Conservation (phyloP, 1,140 invertebrate species). For the Calephelis nemesis region DNA sequence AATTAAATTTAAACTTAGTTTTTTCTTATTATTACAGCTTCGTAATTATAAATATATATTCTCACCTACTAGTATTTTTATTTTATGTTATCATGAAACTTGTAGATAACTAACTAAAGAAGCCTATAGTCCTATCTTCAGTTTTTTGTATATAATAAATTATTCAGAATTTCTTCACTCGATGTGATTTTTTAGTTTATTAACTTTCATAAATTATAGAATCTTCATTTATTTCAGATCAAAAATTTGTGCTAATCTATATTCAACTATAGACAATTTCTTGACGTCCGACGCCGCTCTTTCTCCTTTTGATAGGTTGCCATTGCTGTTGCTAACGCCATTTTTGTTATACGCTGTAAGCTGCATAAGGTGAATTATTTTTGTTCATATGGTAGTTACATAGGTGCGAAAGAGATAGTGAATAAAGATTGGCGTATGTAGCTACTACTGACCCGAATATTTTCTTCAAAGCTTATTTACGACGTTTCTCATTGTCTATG, state of each 20-base stretch:
- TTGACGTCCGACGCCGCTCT: conserved; percentile 77
- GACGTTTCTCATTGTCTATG: conserved; percentile 79
- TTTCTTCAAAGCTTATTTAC: conserved; percentile 79
- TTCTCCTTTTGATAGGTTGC: conserved; percentile 63
- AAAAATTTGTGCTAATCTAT: conserved; percentile 50
- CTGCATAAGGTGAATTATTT: conserved; percentile 73
- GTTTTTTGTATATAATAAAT: too few species aligned
- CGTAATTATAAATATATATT: too few species aligned
- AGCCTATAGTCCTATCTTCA: too few species aligned
- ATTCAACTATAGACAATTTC: conserved; percentile 56
- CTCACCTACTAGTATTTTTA: too few species aligned
- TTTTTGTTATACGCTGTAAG: conserved; percentile 76
- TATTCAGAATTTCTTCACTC: too few species aligned
- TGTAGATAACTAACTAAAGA: too few species aligned
- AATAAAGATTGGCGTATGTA: conserved; percentile 50
- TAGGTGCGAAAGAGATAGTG: conserved; percentile 64
- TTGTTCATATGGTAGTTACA: conserved; percentile 52
- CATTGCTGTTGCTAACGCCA: conserved; percentile 76
- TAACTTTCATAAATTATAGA: too few species aligned
- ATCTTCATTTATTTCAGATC: neutral
- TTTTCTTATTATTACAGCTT: too few species aligned
- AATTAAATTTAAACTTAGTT: too few species aligned
- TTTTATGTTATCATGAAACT: too few species aligned
- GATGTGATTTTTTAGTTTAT: too few species aligned
- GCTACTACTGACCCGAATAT: conserved; percentile 72